Evolutionary conservation across 1,140 invertebrate genomes (phyloP).

Genomic region (Grapholita molesta): DNA sequence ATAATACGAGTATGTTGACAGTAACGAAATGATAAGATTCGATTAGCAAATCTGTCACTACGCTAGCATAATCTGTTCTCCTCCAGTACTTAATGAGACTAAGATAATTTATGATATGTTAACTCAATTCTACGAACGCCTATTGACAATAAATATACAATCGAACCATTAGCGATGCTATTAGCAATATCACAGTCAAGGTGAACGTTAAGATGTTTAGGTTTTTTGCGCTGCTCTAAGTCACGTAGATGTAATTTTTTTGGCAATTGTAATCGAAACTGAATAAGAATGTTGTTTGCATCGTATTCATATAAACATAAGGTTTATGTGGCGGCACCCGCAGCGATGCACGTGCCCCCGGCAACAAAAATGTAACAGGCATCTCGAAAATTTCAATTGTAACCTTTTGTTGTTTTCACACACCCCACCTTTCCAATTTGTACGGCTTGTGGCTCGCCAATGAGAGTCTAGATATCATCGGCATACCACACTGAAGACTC

Average conservation of each 20-base stretch:
- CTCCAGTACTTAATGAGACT: too few species aligned
- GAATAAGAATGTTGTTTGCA: slow-evolving; percentile 53
- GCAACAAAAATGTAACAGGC: slow-evolving; percentile 69
- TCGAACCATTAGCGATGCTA: background rate
- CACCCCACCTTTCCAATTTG: slow-evolving; percentile 64
- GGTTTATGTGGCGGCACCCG: slow-evolving; percentile 45
- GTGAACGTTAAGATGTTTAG: background rate
- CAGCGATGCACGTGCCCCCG: slow-evolving; percentile 60
- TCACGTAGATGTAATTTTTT: slow-evolving; percentile 53
- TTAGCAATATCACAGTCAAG: background rate
- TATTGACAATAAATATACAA: background rate
- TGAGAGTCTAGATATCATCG: slow-evolving; percentile 65
- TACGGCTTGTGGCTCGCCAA: slow-evolving; percentile 57
- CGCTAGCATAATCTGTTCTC: too few species aligned
- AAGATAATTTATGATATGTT: too few species aligned
- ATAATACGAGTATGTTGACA: background rate
- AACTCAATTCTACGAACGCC: too few species aligned
- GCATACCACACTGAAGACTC: slow-evolving; percentile 55
- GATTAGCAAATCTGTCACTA: too few species aligned
- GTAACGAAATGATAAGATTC: background rate
- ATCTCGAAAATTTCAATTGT: slow-evolving; percentile 75
- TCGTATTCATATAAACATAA: slow-evolving; percentile 43
- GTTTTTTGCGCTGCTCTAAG: slow-evolving; percentile 22
- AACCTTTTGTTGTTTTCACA: slow-evolving; percentile 60
- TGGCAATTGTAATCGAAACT: slow-evolving; percentile 53